Conservation (phyloP, 2,797 vertebrate species). For the Champsocephalus gunnari region DNA sequence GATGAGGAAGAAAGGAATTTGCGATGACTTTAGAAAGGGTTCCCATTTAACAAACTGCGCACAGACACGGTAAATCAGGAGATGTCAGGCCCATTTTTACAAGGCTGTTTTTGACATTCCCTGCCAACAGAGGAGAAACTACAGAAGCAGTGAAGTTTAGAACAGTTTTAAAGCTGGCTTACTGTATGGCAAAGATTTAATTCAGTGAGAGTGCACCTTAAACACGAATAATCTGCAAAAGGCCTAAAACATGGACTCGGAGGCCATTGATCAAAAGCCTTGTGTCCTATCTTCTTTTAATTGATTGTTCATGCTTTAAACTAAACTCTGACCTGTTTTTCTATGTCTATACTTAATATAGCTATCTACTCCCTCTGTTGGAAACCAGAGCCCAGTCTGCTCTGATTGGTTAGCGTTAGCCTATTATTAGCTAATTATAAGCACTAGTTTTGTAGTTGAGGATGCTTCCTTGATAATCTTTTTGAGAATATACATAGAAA, state of each 20-base stretch:
- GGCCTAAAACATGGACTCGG: background rate
- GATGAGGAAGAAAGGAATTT: slow-evolving; percentile 57
- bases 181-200: too few species aligned
- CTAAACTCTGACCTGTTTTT: too few species aligned
- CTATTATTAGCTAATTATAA: too few species aligned
- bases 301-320: too few species aligned
- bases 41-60: slow-evolving; percentile 52
- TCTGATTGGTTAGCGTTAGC: too few species aligned
- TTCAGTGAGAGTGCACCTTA: background rate
- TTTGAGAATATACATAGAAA: too few species aligned
- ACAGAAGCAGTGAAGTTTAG: background rate
- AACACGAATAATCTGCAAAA: background rate
- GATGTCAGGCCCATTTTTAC: slow-evolving; percentile 20
- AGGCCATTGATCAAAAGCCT: background rate
- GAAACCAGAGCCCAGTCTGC: too few species aligned
- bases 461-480: too few species aligned
- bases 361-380: too few species aligned
- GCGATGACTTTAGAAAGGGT: slow-evolving; percentile 40
- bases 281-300: too few species aligned
- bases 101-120: slow-evolving; percentile 27
- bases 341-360: too few species aligned
- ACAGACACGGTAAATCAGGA: slow-evolving; percentile 54
- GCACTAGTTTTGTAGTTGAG: too few species aligned
- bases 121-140: background rate
- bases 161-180: background rate